Evolutionary conservation across 2,113 vertebrate genomes (phyloP).

Genomic region (Eulacestoma nigropectus): DNA sequence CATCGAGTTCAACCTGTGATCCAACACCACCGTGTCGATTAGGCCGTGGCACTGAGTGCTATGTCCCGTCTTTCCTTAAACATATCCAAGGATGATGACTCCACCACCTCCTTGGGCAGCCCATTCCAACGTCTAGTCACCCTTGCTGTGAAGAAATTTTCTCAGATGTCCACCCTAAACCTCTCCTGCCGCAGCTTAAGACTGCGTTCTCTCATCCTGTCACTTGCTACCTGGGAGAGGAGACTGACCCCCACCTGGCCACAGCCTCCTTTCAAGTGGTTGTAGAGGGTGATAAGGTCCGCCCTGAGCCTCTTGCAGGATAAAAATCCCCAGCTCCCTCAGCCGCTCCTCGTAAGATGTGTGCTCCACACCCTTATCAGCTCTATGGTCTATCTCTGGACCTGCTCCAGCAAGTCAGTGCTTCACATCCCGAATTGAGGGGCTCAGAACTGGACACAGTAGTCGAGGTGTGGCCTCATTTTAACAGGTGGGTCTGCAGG

Average conservation of each 20-base stretch:
- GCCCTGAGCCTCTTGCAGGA: background rate
- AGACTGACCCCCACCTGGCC: rapidly evolving
- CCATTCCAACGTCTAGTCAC: background rate
- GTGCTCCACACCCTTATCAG: no score
- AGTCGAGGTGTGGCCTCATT: background rate
- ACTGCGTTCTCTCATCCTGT: background rate
- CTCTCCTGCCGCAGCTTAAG: background rate
- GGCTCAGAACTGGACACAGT: no score
- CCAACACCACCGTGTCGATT: background rate
- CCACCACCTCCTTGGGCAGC: background rate
- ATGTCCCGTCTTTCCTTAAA: background rate
- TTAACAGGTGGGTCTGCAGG: background rate
- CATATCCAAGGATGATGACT: rapidly evolving
- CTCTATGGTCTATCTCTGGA: background rate
- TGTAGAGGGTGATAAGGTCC: rapidly evolving
- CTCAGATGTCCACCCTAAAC: rapidly evolving
- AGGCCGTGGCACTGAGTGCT: no score
- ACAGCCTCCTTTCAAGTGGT: background rate
- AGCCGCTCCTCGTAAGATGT: rapidly evolving
- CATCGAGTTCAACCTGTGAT: rapidly evolving
- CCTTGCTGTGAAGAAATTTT: background rate
- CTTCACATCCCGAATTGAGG: no score
- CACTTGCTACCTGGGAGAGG: background rate
- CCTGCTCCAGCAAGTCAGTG: background rate
- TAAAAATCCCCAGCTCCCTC: background rate